Evolutionary conservation across 2,113 vertebrate species (phyloP).

Genomic region (Thinocorus orbignyianus): DNA sequence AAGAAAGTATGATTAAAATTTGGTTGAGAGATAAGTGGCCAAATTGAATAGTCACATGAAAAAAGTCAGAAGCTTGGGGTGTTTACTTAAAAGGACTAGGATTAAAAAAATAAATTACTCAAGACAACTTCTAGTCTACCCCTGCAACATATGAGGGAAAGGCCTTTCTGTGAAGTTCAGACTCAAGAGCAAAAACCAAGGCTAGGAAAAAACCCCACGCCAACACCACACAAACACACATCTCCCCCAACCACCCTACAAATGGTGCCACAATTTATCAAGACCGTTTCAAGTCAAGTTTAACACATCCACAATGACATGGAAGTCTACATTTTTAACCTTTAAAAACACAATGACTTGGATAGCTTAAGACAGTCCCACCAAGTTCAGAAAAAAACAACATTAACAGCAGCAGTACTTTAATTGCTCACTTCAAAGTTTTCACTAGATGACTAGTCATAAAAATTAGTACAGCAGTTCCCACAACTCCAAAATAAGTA

Average conservation of each 20-base stretch:
- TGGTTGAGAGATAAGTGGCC: not conserved
- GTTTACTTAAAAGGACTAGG: not conserved
- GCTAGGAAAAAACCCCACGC: not conserved
- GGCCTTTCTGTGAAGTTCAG: not conserved
- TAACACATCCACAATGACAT: fast-evolving
- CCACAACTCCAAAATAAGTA: not conserved
- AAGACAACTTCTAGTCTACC: not conserved
- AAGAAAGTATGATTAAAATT: not conserved
- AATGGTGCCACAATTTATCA: not conserved
- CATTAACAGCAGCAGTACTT: not conserved
- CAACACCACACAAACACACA: not conserved
- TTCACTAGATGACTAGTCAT: not conserved
- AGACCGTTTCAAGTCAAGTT: not conserved
- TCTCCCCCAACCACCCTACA: not conserved
- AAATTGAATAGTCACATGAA: not conserved
- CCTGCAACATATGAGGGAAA: not conserved
- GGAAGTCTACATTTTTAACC: not conserved
- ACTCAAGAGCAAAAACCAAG: constrained; percentile 8
- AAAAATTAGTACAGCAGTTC: not conserved
- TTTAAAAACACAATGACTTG: not conserved
- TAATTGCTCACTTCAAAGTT: not conserved
- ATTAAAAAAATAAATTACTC: not conserved
- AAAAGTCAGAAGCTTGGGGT: not conserved
- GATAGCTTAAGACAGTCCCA: not conserved
- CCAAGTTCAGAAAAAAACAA: not conserved